phyloP scores from a whole-genome alignment of 2,888 invertebrate genomes.

The Clanis bilineata region DNA sequence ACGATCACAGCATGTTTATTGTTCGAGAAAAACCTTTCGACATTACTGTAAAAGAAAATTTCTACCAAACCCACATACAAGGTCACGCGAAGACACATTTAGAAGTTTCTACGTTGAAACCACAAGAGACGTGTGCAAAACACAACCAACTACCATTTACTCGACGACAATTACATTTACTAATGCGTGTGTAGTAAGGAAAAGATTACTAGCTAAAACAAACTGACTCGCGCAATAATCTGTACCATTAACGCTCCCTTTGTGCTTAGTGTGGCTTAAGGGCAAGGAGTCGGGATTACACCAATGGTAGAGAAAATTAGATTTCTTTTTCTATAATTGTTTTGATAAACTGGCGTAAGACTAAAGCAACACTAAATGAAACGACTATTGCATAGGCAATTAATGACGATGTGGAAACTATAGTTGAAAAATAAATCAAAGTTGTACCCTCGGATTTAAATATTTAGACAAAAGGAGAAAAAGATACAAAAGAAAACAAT shows the following conservation, averaged over 20 bases:
- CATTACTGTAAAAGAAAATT: background rate
- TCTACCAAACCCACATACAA: background rate
- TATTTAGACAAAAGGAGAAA: too few relatives aligned
- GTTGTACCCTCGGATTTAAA: too few relatives aligned
- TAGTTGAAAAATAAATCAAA: too few relatives aligned
- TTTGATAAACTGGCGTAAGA: background rate
- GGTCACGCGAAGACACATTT: background rate
- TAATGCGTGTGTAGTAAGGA: slow-evolving; percentile 24
- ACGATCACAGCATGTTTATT: too few relatives aligned
- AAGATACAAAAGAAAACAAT: too few relatives aligned
- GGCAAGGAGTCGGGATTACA: background rate
- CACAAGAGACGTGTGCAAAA: background rate
- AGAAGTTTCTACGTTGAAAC: background rate
- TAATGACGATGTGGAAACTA: too few relatives aligned
- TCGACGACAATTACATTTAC: slow-evolving; percentile 26
- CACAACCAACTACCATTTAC: slow-evolving; percentile 29
- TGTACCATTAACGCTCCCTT: slow-evolving; percentile 33
- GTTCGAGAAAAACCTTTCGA: too few relatives aligned
- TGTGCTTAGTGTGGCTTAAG: slow-evolving; percentile 31
- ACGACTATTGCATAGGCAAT: too few relatives aligned
- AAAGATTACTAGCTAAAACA: slow-evolving; percentile 30
- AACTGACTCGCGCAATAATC: slow-evolving; percentile 29
- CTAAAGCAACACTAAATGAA: too few relatives aligned
- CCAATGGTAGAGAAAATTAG: background rate
- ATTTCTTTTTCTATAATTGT: background rate